phyloP scores from a whole-genome alignment of 2,888 invertebrate genomes.

The Tetranychus truncatus region DNA sequence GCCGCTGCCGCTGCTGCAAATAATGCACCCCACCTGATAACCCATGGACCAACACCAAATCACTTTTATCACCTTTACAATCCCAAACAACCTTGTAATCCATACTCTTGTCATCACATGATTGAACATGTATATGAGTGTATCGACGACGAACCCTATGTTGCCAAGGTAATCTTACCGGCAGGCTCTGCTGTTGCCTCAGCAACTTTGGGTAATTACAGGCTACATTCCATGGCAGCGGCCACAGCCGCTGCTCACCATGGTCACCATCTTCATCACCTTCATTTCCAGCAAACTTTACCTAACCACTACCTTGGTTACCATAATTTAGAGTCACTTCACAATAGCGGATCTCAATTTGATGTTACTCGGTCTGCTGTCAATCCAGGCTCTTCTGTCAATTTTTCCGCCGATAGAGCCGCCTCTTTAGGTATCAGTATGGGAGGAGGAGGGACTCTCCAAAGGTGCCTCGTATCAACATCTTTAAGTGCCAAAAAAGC shows the following conservation, averaged over 20 bases:
- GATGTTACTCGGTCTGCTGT: background rate
- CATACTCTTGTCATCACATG: slow-evolving; percentile 34
- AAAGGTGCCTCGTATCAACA: too few species aligned
- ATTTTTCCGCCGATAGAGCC: too few species aligned
- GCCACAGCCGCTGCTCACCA: background rate
- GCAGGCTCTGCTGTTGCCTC: background rate
- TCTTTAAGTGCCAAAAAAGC: too few species aligned
- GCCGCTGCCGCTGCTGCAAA: background rate
- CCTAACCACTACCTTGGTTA: background rate
- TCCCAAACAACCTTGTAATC: slow-evolving; percentile 9
- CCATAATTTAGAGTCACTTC: background rate
- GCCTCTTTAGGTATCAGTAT: too few species aligned
- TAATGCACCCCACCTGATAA: background rate
- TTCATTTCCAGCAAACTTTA: background rate
- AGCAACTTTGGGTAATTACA: background rate
- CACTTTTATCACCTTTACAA: slow-evolving; percentile 10
- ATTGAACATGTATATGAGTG: slow-evolving; percentile 56
- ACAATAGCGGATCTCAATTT: background rate
- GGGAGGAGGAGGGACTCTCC: too few species aligned
- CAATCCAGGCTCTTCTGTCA: too few species aligned
- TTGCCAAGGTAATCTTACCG: slow-evolving; percentile 13
- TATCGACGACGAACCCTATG: slow-evolving; percentile 40
- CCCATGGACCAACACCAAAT: background rate
- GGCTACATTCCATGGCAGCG: background rate
- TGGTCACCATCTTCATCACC: background rate